These are phyloP conservation scores for Eptesicus fuscus DNA, from an alignment of 2,113 vertebrate genomes.

Conservation along the genomic window DNA sequence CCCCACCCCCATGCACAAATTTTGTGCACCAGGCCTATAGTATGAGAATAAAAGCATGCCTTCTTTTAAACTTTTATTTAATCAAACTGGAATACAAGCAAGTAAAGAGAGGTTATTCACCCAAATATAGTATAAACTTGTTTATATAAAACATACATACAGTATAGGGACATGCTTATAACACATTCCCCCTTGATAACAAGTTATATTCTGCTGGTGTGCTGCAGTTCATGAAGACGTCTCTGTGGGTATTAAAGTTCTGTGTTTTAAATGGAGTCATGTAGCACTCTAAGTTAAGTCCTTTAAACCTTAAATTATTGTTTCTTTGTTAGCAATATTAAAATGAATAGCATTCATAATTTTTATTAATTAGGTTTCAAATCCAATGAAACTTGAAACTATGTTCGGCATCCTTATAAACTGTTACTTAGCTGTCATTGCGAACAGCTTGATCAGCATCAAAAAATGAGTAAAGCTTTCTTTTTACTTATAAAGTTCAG, in stretches of 20 bases:
- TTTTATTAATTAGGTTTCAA: conserved; percentile 4
- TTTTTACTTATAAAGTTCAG: not conserved
- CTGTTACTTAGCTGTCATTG: not conserved
- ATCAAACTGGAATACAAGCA: not conserved
- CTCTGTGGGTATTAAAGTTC: not conserved
- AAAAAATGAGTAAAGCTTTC: not conserved
- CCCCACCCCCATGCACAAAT: too few relatives aligned
- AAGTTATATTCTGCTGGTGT: not conserved
- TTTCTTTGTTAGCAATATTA: not conserved
- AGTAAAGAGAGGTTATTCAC: not conserved
- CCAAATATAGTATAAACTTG: not conserved
- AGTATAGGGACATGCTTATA: not conserved
- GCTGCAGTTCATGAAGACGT: not conserved
- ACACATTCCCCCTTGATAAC: not conserved
- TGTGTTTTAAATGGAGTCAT: not conserved
- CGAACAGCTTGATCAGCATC: not conserved
- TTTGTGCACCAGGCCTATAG: too few relatives aligned
- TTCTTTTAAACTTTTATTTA: not conserved
- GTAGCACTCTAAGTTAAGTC: not conserved
- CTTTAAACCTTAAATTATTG: not conserved
- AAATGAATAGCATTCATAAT: not conserved
- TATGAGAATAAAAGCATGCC: not conserved
- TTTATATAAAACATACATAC: not conserved
- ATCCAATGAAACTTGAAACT: not conserved
- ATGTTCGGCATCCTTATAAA: not conserved